Conservation (phyloP, 2,888 invertebrate species). For the Darwinula stevensoni region DNA sequence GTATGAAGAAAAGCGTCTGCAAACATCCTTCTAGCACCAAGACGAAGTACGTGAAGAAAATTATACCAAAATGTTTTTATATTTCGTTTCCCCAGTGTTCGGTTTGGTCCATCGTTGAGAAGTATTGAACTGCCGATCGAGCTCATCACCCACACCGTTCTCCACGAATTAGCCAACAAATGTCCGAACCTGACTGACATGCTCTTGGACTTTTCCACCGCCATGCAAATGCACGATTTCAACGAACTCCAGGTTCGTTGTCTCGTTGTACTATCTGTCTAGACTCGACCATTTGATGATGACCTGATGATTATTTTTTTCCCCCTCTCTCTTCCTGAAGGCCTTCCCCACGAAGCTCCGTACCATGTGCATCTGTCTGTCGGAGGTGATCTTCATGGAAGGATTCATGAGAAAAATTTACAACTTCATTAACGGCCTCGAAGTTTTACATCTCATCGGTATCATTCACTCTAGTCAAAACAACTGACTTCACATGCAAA, state of each 20-base stretch:
- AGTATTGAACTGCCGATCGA: slow-evolving; percentile 87
- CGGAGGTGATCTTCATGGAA: slow-evolving; percentile 99
- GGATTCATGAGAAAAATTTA: slow-evolving; percentile 99
- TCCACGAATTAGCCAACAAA: slow-evolving; percentile 85
- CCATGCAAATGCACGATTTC: slow-evolving; percentile 97
- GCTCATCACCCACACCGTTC: slow-evolving; percentile 75
- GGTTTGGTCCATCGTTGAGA: slow-evolving; percentile 58
- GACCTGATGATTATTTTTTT: background rate
- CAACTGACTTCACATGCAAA: slow-evolving; percentile 8
- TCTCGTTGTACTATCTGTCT: slow-evolving; percentile 21
- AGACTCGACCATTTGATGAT: slow-evolving; percentile 24
- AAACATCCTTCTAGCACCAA: no score
- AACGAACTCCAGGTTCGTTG: slow-evolving; percentile 54
- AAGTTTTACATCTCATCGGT: slow-evolving; percentile 89
- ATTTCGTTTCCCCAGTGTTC: slow-evolving; percentile 22
- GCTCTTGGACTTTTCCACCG: slow-evolving; percentile 90
- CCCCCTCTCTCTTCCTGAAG: slow-evolving; percentile 20
- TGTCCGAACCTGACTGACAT: slow-evolving; percentile 85
- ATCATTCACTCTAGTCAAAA: no score
- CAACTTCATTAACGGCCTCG: slow-evolving; percentile 92
- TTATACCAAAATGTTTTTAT: background rate
- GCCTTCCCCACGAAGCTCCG: slow-evolving; percentile 89
- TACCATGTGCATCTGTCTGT: slow-evolving; percentile 83
- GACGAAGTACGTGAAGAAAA: no score
- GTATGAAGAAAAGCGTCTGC: no score